These are phyloP conservation scores for Lagopus leucura DNA, from an alignment of 2,113 vertebrate genomes.

Conservation along the genomic window DNA sequence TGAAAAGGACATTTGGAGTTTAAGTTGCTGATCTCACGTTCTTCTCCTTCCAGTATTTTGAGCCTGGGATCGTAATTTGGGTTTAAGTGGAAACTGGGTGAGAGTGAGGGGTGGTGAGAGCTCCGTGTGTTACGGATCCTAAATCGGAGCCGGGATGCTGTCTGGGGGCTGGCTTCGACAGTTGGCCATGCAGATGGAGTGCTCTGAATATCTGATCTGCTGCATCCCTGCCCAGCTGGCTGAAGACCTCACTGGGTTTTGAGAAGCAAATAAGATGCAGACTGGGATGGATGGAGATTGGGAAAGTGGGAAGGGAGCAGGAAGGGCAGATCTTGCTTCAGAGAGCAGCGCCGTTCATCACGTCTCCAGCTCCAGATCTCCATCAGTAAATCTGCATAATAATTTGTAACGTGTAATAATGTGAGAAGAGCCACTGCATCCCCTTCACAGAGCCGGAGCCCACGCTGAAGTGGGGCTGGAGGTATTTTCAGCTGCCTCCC, in stretches of 20 bases:
- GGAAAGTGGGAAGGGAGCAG: background rate
- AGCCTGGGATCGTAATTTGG: background rate
- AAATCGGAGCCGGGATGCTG: background rate
- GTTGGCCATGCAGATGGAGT: slow-evolving; percentile 32
- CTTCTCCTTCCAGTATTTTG: slow-evolving; percentile 10
- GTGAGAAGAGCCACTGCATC: background rate
- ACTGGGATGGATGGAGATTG: background rate
- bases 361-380: background rate
- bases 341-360: accelerated
- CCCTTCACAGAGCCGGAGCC: background rate
- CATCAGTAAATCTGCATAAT: background rate
- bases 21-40: background rate
- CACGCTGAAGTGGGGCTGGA: background rate
- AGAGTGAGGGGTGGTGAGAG: slow-evolving; percentile 28
- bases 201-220: accelerated
- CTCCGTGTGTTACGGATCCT: slow-evolving; percentile 31
- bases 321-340: background rate
- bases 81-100: background rate
- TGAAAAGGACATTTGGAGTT: background rate
- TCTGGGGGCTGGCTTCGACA: background rate
- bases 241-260: accelerated
- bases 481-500: background rate
- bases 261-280: background rate
- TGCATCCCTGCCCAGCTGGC: background rate
- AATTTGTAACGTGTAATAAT: too few species aligned